Evolutionary conservation across 2,797 vertebrate genomes (phyloP).

Genomic region (Helarctos malayanus): DNA sequence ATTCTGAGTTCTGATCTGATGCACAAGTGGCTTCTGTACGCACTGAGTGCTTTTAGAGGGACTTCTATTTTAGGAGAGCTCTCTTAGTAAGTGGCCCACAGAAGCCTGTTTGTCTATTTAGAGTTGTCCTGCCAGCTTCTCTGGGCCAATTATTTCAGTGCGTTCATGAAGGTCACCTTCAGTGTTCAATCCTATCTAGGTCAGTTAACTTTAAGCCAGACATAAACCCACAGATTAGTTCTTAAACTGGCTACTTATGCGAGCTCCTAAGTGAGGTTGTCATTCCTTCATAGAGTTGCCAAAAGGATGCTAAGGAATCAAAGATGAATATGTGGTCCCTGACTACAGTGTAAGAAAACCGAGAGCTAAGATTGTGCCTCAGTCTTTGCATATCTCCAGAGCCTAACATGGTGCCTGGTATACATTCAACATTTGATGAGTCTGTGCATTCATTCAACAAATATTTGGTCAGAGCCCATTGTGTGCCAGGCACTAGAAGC

Average conservation of each 20-base stretch:
- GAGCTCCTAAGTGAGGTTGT: neutral
- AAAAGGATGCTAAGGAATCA: neutral
- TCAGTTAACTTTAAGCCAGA: conserved; percentile 29
- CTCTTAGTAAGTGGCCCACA: neutral
- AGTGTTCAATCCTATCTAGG: neutral
- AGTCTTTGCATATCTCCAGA: neutral
- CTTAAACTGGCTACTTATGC: conserved; percentile 1
- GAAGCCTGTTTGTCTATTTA: conserved; percentile 18
- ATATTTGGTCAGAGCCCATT: neutral
- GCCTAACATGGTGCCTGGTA: neutral
- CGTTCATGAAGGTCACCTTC: conserved; percentile 59
- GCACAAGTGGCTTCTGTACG: neutral
- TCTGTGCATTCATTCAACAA: neutral
- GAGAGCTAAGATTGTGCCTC: neutral
- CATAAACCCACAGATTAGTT: neutral
- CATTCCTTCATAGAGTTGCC: neutral
- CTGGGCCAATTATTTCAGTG: neutral
- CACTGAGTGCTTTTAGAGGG: neutral
- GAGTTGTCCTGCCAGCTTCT: neutral
- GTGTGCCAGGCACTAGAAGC: neutral
- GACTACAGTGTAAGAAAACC: neutral
- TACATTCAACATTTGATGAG: neutral
- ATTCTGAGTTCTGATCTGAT: conserved; percentile 42
- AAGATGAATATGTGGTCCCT: neutral
- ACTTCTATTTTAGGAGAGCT: conserved; percentile 48